Conservation (phyloP, 2,888 invertebrate genomes). For the Parnassius mnemosyne region DNA sequence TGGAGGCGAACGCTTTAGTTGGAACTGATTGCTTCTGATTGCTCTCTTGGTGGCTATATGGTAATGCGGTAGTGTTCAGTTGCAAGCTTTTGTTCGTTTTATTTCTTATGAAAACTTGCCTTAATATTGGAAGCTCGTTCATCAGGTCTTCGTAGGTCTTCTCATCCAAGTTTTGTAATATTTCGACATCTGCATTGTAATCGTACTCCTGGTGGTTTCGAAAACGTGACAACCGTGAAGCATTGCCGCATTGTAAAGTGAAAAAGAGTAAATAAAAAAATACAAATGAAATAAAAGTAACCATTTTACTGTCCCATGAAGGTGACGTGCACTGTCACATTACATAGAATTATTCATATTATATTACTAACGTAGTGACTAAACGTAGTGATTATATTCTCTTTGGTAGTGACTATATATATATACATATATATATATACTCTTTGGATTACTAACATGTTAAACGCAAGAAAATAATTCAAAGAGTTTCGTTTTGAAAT, state of each 20-base stretch:
- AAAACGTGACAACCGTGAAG: slow-evolving; percentile 9
- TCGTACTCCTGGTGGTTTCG: slow-evolving; percentile 12
- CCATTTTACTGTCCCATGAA: not conserved
- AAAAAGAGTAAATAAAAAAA: slow-evolving; percentile 14
- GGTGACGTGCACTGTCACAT: too few species aligned
- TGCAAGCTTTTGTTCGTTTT: not conserved
- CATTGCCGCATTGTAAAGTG: not conserved
- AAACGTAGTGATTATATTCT: too few species aligned
- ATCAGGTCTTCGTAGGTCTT: slow-evolving; percentile 16
- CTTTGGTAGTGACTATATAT: too few species aligned
- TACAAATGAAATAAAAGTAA: slow-evolving; percentile 12
- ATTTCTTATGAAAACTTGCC: slow-evolving; percentile 10
- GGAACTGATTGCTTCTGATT: not conserved
- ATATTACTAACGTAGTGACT: too few species aligned
- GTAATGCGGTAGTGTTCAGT: not conserved
- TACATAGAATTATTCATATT: too few species aligned
- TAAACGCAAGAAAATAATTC: too few species aligned
- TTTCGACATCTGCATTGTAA: slow-evolving; percentile 16
- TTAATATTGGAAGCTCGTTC: slow-evolving; percentile 20
- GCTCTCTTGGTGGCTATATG: not conserved
- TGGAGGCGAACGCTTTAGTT: not conserved
- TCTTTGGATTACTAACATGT: too few species aligned
- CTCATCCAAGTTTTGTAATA: slow-evolving; percentile 17
- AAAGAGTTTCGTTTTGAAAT: too few species aligned
- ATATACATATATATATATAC: too few species aligned